Conservation (phyloP, 2,888 invertebrate species). For the Dynastes hyllus region DNA sequence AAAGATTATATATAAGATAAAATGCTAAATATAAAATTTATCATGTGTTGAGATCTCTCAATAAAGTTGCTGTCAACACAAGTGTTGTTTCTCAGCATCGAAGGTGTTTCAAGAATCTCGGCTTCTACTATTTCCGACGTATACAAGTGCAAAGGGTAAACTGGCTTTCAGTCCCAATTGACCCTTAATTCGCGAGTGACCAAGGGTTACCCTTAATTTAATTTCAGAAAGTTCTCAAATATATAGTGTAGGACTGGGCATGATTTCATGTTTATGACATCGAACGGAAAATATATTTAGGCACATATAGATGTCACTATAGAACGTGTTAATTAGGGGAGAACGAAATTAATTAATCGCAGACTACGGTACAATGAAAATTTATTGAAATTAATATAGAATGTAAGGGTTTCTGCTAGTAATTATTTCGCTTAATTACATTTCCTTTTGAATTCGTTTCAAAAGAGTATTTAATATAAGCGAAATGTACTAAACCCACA, state of each 20-base stretch:
- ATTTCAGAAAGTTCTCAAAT: slow-evolving; percentile 40
- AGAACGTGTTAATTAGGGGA: slow-evolving; percentile 11
- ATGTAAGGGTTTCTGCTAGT: background rate
- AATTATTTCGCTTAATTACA: slow-evolving; percentile 3
- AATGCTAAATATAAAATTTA: background rate
- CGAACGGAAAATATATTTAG: slow-evolving; percentile 28
- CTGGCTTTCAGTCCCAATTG: slow-evolving; percentile 34
- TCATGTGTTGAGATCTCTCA: background rate
- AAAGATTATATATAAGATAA: background rate
- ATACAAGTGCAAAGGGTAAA: background rate
- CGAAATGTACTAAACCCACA: no score
- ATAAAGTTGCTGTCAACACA: slow-evolving; percentile 20
- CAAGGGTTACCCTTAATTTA: slow-evolving; percentile 46
- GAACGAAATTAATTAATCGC: slow-evolving; percentile 28
- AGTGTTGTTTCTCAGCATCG: slow-evolving; percentile 14
- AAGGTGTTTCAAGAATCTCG: slow-evolving; percentile 20
- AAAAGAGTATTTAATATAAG: no score
- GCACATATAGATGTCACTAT: slow-evolving; percentile 15
- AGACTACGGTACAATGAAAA: slow-evolving; percentile 15
- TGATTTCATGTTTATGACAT: slow-evolving; percentile 38
- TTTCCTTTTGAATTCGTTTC: no score
- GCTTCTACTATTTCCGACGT: background rate
- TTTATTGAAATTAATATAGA: slow-evolving; percentile 23
- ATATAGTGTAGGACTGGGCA: slow-evolving; percentile 3
- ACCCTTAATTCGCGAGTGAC: slow-evolving; percentile 43